Base-by-base conservation (phyloP, 1,140 invertebrate genomes). In the Danaus plexippus region DNA sequence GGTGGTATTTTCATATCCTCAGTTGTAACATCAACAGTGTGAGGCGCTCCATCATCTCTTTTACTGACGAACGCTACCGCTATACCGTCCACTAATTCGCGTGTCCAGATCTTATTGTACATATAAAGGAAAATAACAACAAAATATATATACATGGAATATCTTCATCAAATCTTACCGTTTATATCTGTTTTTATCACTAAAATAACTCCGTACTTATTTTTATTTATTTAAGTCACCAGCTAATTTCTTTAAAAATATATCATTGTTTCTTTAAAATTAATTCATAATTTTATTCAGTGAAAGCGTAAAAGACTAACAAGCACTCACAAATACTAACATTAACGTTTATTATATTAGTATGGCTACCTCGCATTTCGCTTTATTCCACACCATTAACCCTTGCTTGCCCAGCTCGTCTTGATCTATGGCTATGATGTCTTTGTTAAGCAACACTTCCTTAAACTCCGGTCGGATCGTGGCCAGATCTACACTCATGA, bases 401-500 rank as follows among this genome's bases (percentile, higher is more conserved):
- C 78, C 80, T 43, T 77, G 80, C 62, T 83, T 87, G 12, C 96
- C 96, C 46, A 97, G 71, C 6, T 89, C 85, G 84, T 98, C 96
- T 78, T 98, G 96, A 87, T 97, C 92, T 9, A 98, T 90, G 42
- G 90, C 92, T 60, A 98, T 96, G 1, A 90, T 77, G 47, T 91
- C 89, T 59, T 90, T 89, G 68, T 98, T 97, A 47, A 92, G 90
- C 2, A 98, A 80, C 60, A 98, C 93, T 5, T 89, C 90, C 71
- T 92, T 94, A 68, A 92, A 93, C 74, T 93, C 90, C 0, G 91
- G 89, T 46, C 88, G 85, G 9, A 98, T 92, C 6, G 88, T 90
- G 12, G 91, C 82, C 54, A 98, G 89, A 85, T 98, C 95, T 11
- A 92, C 91, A 13, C 95, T 97, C 91, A 98, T 96, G 9, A 97